A percentile compares a stretch with the other conserved stretches of the same genome.
These are phyloP conservation scores for Neostethus bicornis DNA, from an alignment of 2,797 vertebrate species.

Conservation along the genomic window DNA sequence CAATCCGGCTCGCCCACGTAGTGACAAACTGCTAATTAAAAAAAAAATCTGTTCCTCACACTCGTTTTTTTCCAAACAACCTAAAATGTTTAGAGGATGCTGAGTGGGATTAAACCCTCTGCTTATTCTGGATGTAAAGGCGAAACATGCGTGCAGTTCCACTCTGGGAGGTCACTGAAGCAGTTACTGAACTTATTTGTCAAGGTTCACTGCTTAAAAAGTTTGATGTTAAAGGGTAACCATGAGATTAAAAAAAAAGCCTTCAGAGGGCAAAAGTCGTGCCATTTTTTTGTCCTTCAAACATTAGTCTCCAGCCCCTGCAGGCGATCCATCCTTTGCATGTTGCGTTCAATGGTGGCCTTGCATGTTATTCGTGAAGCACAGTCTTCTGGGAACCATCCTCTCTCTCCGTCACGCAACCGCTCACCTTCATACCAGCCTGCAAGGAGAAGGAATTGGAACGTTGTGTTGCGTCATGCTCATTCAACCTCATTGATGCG, in stretches of 20 bases:
- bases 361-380: constrained; percentile 90
- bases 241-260: constrained; percentile 1
- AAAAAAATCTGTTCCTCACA: constrained; percentile 18
- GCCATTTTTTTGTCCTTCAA: constrained; percentile 59
- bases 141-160: not conserved
- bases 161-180: constrained; percentile 13
- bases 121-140: constrained; percentile 4
- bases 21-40: constrained; percentile 31
- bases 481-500: constrained; percentile 49
- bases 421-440: constrained; percentile 96
- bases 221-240: constrained; percentile 11
- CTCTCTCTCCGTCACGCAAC: constrained; percentile 89
- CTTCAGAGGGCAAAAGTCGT: constrained; percentile 1
- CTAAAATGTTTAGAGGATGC: constrained; percentile 13
- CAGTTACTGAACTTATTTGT: constrained; percentile 24
- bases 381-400: constrained; percentile 94
- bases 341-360: constrained; percentile 91
- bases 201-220: constrained; percentile 16
- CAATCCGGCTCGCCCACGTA: constrained; percentile 29
- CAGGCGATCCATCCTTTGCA: constrained; percentile 95
- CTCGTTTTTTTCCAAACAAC: constrained; percentile 22
- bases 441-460: constrained; percentile 58
- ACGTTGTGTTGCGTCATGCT: not conserved
- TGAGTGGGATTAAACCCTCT: constrained; percentile 11
- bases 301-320: constrained; percentile 95